phyloP scores from a whole-genome alignment of 2,888 invertebrate species.

The Diplolepis rosae region DNA sequence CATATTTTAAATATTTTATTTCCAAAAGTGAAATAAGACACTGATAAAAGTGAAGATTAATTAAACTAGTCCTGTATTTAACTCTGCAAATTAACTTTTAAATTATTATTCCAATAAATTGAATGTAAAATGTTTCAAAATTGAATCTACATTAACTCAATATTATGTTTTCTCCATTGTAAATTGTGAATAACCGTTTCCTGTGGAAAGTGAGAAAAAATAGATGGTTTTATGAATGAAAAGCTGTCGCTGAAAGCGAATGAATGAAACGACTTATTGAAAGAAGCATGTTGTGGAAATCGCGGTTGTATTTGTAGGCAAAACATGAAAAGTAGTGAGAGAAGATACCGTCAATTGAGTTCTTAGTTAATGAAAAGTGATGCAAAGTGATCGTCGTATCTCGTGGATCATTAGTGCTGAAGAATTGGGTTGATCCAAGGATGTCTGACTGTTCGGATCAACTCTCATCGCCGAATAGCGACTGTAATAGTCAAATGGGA shows the following conservation, averaged over 20 bases:
- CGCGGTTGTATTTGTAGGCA: constrained; percentile 20
- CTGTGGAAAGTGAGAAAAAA: neutral
- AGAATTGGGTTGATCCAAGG: constrained; percentile 36
- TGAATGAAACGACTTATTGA: constrained; percentile 15
- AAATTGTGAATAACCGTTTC: constrained; percentile 8
- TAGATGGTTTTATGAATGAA: constrained; percentile 20
- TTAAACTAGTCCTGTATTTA: too few species aligned
- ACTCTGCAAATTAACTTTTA: too few species aligned
- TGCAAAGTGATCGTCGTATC: constrained; percentile 18
- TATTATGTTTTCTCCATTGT: neutral
- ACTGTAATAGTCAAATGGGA: constrained; percentile 68
- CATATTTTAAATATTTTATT: too few species aligned
- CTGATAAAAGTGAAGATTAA: too few species aligned
- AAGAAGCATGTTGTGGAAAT: neutral
- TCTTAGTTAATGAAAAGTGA: constrained; percentile 2
- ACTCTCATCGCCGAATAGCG: constrained; percentile 69
- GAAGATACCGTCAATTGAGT: constrained; percentile 11
- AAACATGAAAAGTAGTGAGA: neutral
- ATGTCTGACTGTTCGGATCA: constrained; percentile 70
- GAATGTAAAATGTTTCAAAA: too few species aligned
- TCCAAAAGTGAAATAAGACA: too few species aligned
- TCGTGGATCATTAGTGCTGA: constrained; percentile 23
- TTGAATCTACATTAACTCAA: too few species aligned
- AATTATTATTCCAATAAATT: too few species aligned
- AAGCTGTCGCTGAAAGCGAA: neutral